Conservation (phyloP, 2,113 vertebrate genomes). For the Ia io region DNA sequence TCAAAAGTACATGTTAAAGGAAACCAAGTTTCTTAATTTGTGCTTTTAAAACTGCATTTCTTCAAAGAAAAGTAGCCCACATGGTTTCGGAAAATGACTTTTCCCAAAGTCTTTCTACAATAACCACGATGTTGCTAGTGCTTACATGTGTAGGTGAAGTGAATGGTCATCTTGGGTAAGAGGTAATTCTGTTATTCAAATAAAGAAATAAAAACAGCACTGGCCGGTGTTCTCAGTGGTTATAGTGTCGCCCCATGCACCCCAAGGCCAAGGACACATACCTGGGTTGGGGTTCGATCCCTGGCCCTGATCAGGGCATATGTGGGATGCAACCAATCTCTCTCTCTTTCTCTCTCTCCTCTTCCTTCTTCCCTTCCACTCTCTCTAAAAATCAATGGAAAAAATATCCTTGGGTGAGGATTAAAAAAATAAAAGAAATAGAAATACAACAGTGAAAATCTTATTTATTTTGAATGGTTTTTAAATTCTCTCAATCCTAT, state of each 20-base stretch:
- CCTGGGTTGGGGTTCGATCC: no score
- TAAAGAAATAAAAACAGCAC: not conserved
- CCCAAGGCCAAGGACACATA: no score
- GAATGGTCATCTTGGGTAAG: constrained; percentile 12
- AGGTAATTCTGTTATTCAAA: constrained; percentile 15
- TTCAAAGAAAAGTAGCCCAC: not conserved
- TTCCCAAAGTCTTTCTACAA: not conserved
- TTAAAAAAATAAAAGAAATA: not conserved
- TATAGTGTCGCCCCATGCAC: no score
- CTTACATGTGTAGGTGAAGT: not conserved
- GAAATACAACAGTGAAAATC: not conserved
- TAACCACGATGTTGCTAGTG: not conserved
- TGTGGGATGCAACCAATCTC: no score
- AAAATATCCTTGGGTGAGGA: no score
- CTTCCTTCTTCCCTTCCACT: no score
- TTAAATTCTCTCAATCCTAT: constrained; percentile 13
- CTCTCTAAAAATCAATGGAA: no score
- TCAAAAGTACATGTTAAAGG: not conserved
- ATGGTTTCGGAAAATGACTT: constrained; percentile 11
- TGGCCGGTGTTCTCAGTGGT: no score
- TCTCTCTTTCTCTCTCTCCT: no score
- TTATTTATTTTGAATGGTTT: not conserved
- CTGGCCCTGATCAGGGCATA: no score
- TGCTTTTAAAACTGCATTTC: not conserved
- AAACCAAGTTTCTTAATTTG: not conserved